Evolutionary conservation across 2,797 vertebrate species (phyloP).

Genomic region (Carapus acus): DNA sequence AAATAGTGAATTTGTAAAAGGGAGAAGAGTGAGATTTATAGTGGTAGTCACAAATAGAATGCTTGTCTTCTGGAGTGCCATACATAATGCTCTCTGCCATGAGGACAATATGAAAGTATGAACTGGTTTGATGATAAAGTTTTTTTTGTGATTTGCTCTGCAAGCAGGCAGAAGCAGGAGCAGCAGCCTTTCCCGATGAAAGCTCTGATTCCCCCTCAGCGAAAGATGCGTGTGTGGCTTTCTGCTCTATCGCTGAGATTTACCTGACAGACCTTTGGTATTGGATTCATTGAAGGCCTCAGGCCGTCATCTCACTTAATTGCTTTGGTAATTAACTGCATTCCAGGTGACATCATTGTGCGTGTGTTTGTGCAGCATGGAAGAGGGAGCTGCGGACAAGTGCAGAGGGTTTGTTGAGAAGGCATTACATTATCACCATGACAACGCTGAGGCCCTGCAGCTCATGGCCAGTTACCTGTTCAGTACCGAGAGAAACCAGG

Average conservation of each 20-base stretch:
- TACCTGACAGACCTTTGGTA: conserved; percentile 84
- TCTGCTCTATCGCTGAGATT: conserved; percentile 80
- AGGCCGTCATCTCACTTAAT: conserved; percentile 6
- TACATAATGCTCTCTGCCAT: too few relatives aligned
- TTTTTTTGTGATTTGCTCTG: conserved; percentile 4
- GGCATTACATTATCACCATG: conserved; percentile 73
- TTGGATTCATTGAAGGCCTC: conserved; percentile 13
- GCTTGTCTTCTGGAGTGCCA: too few relatives aligned
- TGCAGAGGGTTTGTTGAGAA: conserved; percentile 74
- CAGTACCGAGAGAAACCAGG: conserved; percentile 76
- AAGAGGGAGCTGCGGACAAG: conserved; percentile 73
- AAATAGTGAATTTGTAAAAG: too few relatives aligned
- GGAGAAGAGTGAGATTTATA: too few relatives aligned
- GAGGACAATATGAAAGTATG: too few relatives aligned
- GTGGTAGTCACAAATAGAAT: too few relatives aligned
- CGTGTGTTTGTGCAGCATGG: conserved; percentile 65
- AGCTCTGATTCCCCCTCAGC: conserved; percentile 51
- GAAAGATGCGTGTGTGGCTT: conserved; percentile 75
- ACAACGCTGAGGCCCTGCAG: conserved; percentile 78
- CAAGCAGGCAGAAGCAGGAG: conserved; percentile 56
- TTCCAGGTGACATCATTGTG: not conserved
- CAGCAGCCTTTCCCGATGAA: conserved; percentile 49
- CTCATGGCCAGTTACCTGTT: conserved; percentile 85
- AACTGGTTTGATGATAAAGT: too few relatives aligned
- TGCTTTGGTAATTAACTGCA: not conserved